Conservation (phyloP, 2,888 invertebrate genomes). For the Drosophila phalerata region DNA sequence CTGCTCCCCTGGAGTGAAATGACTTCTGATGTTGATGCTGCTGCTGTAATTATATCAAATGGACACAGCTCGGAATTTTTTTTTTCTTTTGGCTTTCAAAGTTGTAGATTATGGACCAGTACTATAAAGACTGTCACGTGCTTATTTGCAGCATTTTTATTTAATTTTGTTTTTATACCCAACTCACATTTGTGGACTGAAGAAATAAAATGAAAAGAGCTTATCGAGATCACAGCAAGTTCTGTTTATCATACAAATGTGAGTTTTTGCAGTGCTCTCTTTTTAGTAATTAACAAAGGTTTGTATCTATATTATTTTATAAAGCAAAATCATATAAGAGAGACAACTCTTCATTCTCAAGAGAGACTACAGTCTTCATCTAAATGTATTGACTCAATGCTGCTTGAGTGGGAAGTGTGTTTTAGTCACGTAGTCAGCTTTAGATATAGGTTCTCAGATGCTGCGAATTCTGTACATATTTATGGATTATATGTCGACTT, state of each 20-base stretch:
- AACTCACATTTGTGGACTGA: slow-evolving; percentile 3
- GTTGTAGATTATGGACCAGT: slow-evolving; percentile 23
- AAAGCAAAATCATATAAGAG: neutral
- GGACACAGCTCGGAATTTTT: slow-evolving; percentile 36
- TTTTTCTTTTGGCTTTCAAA: slow-evolving; percentile 9
- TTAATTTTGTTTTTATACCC: slow-evolving; percentile 9
- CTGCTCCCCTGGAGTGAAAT: slow-evolving; percentile 14
- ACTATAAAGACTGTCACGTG: slow-evolving; percentile 24
- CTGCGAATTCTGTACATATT: slow-evolving; percentile 5
- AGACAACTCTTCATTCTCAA: no score
- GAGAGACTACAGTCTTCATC: neutral
- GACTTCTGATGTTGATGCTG: slow-evolving; percentile 7
- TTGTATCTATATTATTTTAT: slow-evolving; percentile 4
- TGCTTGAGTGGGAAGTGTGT: neutral
- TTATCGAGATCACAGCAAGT: neutral
- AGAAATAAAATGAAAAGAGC: neutral
- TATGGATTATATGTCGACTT: slow-evolving; percentile 22
- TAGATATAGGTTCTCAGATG: slow-evolving; percentile 9
- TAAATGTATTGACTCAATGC: neutral
- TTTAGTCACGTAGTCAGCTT: slow-evolving; percentile 17
- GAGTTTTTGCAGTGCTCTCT: neutral
- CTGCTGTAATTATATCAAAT: slow-evolving; percentile 42
- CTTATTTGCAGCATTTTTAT: neutral
- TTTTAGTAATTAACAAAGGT: slow-evolving; percentile 10
- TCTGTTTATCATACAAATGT: neutral